Evolutionary conservation across 2,888 invertebrate species (phyloP), one percentile per base, ranked within the genome.

Genomic region (Caenorhabditis sp.): DNA sequence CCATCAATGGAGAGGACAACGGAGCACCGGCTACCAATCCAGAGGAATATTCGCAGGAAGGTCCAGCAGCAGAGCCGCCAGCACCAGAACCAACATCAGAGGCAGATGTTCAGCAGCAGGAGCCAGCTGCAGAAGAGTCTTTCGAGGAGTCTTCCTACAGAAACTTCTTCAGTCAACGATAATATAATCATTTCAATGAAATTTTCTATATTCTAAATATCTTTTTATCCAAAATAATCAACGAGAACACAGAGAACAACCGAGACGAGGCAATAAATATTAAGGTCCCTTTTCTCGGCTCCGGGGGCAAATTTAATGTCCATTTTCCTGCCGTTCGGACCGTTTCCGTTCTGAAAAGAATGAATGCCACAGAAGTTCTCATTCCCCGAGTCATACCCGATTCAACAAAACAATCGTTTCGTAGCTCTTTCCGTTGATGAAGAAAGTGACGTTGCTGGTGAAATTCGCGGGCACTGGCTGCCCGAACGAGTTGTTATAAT

Each of bases 81-180:
- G 51, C 71, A 24, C 61, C 71, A n/a, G 44, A 56, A 9, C 56
- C 65, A 13, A 20, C 44, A 8, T 47, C 72, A 28, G 18, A 22
- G 11, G 62, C 51, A 37, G 28, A 18, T 4, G 24, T 18, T 55
- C 51, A 69, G 26, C 47, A 70, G 5, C 47, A 70, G 32, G 65
- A 70, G 20, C 71, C 65, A 1, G 72, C 80, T 5, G 69, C 74
- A 8, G 70, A 85, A n/a, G 85, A 85, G 47, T 72, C 80, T 20
- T 85, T 85, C 53, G 85, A 85, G 20, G 85, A 85, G 32, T 56
- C 82, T 15, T 85, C 85, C n/a, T 85, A 85, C 51, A 51, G 82
- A 35, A 80, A 70, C 60, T 85, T 85, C 64, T 85, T 82, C 65
- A 61, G 61, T 13, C 61, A 61, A 26, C 28, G 47, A 28, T 55